A percentile compares a stretch with the other conserved stretches of the same genome.
These are phyloP conservation scores for Porites divaricata DNA, from an alignment of 92 coral and sea anemone genomes.

Conservation along the genomic window DNA sequence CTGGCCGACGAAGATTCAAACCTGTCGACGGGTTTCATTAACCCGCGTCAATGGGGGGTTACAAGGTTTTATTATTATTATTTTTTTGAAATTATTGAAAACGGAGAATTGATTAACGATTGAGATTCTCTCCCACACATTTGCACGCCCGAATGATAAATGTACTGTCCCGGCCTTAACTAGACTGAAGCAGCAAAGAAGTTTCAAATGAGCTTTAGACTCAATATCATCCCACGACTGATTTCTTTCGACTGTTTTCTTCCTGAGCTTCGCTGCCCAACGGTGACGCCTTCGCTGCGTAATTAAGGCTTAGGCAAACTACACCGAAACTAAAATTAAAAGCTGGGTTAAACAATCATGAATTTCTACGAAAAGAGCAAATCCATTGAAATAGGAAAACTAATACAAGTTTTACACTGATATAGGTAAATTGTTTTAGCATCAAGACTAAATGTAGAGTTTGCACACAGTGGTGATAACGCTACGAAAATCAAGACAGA, in stretches of 20 bases:
- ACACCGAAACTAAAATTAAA: too few relatives aligned
- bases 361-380: background rate
- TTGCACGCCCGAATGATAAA: background rate
- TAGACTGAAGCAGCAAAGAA: background rate
- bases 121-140: background rate
- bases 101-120: too few relatives aligned
- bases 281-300: too few relatives aligned
- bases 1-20: background rate
- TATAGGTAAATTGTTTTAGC: background rate
- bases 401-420: background rate
- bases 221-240: slow-evolving; percentile 4
- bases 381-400: background rate
- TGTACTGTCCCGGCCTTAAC: background rate
- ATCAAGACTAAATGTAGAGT: background rate
- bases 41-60: background rate
- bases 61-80: too few relatives aligned
- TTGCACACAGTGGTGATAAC: background rate
- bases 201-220: background rate
- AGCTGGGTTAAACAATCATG: too few relatives aligned
- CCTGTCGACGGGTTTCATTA: background rate
- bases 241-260: background rate
- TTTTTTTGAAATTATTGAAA: too few relatives aligned
- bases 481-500: background rate
- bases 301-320: too few relatives aligned
- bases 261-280: too few relatives aligned